Conservation (phyloP, 2,888 invertebrate species). For the Rhyacophila evoluta region DNA sequence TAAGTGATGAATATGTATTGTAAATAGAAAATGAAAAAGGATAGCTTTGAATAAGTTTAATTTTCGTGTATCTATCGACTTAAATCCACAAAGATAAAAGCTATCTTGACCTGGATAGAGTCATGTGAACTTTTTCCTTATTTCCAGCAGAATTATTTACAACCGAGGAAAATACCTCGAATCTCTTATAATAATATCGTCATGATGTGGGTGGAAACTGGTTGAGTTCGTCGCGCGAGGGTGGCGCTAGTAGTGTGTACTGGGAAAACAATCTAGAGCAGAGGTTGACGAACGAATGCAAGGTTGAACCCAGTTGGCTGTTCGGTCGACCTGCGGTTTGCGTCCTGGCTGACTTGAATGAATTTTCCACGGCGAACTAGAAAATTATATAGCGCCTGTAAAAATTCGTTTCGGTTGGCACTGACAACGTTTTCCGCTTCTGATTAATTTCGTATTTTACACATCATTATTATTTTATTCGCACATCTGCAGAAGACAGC, state of each 20-base stretch:
- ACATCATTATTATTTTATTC: not conserved
- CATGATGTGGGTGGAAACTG: conserved; percentile 5
- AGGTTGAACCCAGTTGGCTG: conserved; percentile 31
- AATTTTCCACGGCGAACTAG: not conserved
- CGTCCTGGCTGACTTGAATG: conserved; percentile 25
- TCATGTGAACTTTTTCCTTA: no score
- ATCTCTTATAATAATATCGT: not conserved
- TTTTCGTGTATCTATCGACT: no score
- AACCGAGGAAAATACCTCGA: not conserved
- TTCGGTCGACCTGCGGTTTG: not conserved
- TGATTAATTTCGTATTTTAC: conserved; percentile 10
- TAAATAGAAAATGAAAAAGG: no score
- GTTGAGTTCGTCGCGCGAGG: not conserved
- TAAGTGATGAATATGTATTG: no score
- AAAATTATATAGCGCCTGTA: not conserved
- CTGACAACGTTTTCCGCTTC: not conserved
- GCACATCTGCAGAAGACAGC: not conserved
- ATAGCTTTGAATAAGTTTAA: no score
- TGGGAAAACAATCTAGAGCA: conserved; percentile 26
- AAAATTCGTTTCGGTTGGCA: not conserved
- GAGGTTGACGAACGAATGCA: conserved; percentile 34
- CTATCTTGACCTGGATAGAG: no score
- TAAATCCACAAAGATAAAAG: no score
- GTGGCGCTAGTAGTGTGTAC: conserved; percentile 23
- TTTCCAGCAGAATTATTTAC: not conserved